These are phyloP conservation scores for Bambusicola thoracicus DNA, from an alignment of 2,113 vertebrate species.

Conservation along the genomic window DNA sequence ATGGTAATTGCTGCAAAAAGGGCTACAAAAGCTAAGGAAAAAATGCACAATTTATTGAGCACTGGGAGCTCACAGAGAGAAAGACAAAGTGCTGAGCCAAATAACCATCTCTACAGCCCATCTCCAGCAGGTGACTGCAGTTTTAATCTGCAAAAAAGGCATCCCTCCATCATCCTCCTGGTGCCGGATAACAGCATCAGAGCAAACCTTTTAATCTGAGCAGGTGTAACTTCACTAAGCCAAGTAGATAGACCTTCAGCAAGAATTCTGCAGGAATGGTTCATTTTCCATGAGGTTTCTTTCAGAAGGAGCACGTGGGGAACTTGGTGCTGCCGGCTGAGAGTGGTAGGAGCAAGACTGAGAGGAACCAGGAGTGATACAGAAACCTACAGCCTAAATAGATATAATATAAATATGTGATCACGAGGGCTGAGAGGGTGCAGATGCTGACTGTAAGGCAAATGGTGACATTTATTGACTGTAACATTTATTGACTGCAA, in stretches of 20 bases:
- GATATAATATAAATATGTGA: not conserved
- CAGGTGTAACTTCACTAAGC: not conserved
- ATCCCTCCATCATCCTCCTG: not conserved
- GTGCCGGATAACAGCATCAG: not conserved
- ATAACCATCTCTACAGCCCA: not conserved
- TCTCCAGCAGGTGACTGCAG: not conserved
- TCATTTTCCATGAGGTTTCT: not conserved
- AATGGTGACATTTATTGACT: conserved; percentile 8
- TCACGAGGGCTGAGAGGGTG: not conserved
- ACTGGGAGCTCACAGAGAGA: not conserved
- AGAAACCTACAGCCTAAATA: not conserved
- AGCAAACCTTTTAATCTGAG: not conserved
- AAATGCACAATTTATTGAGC: not conserved
- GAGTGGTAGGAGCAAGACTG: not conserved
- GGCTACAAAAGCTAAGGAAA: not conserved
- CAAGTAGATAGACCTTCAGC: not conserved
- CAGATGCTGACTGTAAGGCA: not conserved
- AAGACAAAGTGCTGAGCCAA: not conserved
- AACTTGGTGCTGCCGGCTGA: not conserved
- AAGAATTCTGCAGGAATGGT: not conserved
- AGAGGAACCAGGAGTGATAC: not conserved
- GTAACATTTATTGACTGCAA: conserved; percentile 9
- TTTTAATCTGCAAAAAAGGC: not conserved
- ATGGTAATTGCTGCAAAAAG: not conserved
- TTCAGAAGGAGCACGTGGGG: not conserved